Evolutionary conservation across 2,888 invertebrate species (phyloP).

Genomic region (Drosophila picticornis): DNA sequence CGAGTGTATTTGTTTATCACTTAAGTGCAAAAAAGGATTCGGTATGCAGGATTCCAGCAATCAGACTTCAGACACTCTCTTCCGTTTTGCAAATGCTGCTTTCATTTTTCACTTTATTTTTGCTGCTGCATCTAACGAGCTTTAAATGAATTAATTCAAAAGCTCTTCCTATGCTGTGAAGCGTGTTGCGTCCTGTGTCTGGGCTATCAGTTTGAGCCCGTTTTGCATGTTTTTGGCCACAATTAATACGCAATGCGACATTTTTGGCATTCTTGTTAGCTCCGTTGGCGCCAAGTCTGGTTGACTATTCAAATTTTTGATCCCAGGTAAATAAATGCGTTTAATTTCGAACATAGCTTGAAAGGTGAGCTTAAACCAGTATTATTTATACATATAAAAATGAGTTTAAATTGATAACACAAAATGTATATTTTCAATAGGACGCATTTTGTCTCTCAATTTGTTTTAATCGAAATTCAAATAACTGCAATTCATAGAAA

Average conservation of each 20-base stretch:
- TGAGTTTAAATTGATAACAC: not conserved
- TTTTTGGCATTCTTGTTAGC: slow-evolving; percentile 26
- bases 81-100: slow-evolving; percentile 52
- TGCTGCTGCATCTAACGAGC: slow-evolving; percentile 61
- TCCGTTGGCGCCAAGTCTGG: slow-evolving; percentile 10
- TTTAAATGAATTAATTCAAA: slow-evolving; percentile 79
- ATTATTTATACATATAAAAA: not conserved
- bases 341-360: slow-evolving; percentile 6
- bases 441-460: not conserved
- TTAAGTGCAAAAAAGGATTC: slow-evolving; percentile 78
- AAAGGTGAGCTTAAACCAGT: not conserved
- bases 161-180: slow-evolving; percentile 19
- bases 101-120: slow-evolving; percentile 25
- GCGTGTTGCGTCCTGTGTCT: slow-evolving; percentile 8
- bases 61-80: slow-evolving; percentile 52
- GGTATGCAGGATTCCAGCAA: slow-evolving; percentile 50
- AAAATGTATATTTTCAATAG: not conserved
- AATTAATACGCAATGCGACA: slow-evolving; percentile 28
- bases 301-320: slow-evolving; percentile 24
- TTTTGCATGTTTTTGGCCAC: slow-evolving; percentile 23
- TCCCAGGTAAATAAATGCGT: slow-evolving; percentile 17
- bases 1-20: slow-evolving; percentile 80
- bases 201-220: slow-evolving; percentile 27
- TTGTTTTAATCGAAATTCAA: not conserved
- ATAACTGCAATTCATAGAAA: not conserved